phyloP scores from a whole-genome alignment of 2,113 vertebrate genomes.

The Oryzias celebensis region DNA sequence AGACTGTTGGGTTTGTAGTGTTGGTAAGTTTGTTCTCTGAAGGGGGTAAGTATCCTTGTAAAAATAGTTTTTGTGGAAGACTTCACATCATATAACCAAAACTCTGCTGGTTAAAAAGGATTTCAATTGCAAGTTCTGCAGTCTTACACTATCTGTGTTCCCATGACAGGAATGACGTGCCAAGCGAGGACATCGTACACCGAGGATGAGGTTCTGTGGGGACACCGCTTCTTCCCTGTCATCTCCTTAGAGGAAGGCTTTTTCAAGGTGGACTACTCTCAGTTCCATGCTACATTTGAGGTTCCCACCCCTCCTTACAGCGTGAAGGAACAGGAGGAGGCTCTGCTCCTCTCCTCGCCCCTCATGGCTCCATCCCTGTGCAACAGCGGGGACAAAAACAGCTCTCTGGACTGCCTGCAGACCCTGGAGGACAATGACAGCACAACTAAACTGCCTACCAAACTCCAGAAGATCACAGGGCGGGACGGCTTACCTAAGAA shows the following conservation, averaged over 20 bases:
- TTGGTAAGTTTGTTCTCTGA: constrained; percentile 23
- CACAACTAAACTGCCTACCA: constrained; percentile 89
- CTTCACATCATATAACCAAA: constrained; percentile 49
- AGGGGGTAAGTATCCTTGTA: constrained; percentile 34
- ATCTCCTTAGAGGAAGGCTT: constrained; percentile 98
- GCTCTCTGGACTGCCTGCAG: constrained; percentile 93
- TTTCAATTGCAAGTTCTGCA: constrained; percentile 15
- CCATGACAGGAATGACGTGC: constrained; percentile 92
- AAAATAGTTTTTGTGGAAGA: constrained; percentile 32
- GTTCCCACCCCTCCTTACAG: constrained; percentile 93
- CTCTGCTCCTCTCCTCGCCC: constrained; percentile 94
- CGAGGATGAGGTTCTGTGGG: constrained; percentile 98
- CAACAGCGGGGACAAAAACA: constrained; percentile 93
- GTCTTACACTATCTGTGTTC: constrained; percentile 5
- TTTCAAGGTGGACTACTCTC: constrained; percentile 99
- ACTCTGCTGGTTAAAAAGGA: constrained; percentile 22
- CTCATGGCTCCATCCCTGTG: constrained; percentile 92
- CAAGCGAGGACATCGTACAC: constrained; percentile 98
- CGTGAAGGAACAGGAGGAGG: constrained; percentile 98
- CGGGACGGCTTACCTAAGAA: constrained; percentile 95
- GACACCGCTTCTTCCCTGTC: constrained; percentile 96
- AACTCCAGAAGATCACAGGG: constrained; percentile 97
- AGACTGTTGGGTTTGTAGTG: constrained; percentile 28
- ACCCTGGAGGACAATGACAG: constrained; percentile 87
- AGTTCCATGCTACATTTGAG: constrained; percentile 98